Evolutionary conservation across 2,888 invertebrate genomes (phyloP).

Genomic region (Anthrax anthrax): DNA sequence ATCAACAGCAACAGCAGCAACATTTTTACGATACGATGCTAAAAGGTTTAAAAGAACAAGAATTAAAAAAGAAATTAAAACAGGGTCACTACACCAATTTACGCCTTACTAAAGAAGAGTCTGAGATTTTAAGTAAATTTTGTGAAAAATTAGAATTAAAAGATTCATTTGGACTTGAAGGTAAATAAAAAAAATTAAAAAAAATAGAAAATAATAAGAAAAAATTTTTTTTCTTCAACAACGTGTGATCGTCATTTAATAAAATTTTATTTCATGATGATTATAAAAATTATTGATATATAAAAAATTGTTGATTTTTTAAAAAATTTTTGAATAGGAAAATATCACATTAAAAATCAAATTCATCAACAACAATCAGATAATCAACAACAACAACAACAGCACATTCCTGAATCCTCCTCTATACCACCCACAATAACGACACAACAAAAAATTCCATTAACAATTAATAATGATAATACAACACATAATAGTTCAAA

Average conservation of each 20-base stretch:
- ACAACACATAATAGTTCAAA: not conserved
- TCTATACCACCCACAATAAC: not conserved
- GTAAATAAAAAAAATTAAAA: conserved; percentile 6
- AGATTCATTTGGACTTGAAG: conserved; percentile 16
- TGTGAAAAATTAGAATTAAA: conserved; percentile 12
- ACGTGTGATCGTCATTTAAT: too few species aligned
- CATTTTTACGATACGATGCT: not conserved
- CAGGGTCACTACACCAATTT: not conserved
- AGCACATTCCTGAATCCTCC: not conserved
- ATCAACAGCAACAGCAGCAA: not conserved
- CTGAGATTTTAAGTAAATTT: conserved; percentile 4
- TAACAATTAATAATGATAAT: conserved; percentile 4
- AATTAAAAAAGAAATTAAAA: not conserved
- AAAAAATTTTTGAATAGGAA: conserved; percentile 6
- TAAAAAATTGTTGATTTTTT: too few species aligned
- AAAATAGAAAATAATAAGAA: not conserved
- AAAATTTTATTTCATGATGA: too few species aligned
- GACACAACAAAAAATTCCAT: conserved; percentile 2
- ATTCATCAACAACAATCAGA: conserved; percentile 4
- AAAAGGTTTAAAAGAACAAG: not conserved
- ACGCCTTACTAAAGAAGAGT: not conserved
- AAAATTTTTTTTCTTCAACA: too few species aligned
- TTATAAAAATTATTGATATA: too few species aligned
- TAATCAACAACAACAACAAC: not conserved
- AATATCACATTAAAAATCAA: conserved; percentile 6